Evolutionary conservation across 2,888 invertebrate genomes (phyloP), one percentile per base, ranked within the genome.

Genomic region (Ophioninae sp.): DNA sequence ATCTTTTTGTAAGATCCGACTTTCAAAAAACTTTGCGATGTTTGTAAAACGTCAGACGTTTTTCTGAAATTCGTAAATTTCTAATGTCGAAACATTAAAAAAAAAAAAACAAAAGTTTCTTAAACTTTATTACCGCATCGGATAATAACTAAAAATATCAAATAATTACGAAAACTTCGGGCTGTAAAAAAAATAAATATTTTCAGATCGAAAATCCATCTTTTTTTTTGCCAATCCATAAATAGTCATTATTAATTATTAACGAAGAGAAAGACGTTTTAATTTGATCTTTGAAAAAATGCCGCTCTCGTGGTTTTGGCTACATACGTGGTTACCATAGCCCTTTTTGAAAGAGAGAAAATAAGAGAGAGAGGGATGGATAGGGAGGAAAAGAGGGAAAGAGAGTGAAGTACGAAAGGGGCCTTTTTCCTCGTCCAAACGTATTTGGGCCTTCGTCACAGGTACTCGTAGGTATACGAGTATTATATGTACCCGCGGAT

Each of bases 221-320:
- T 3, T 37, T 61, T 72, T 23, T 39, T 41, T 37, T 37, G 21
- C 21, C 2, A 39, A 70, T 70, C 64, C 37, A 30, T 20, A 10
- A 30, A 13, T 62, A 50, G 20, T 17, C 21, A 70, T 78, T 56
- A 65, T 67, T 61, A 72, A 64, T 67, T 56, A 17, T 65, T 57
- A 62, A 44, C 8, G 56, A 56, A 30, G 41, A 59, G 62, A 13
- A n/a, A n/a, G n/a, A n/a, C n/a, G n/a, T n/a, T n/a, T n/a, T n/a
- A n/a, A n/a, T n/a, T n/a, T n/a, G n/a, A n/a, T 44, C 83, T 83
- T 83, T 83, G 83, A 83, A 64, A 73, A 77, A 21, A 70, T 23
- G 74, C 83, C 83, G 83, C 83, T 56, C 69, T 21, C 57, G 70
- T 81, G 67, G 57, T 79, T 81, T 83, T 78, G 78, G 70, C 56